A percentile compares a stretch with the other conserved stretches of the same genome.
Evolutionary conservation across 1,140 invertebrate genomes (phyloP).

Genomic region (Leptestheria dahalacensis): DNA sequence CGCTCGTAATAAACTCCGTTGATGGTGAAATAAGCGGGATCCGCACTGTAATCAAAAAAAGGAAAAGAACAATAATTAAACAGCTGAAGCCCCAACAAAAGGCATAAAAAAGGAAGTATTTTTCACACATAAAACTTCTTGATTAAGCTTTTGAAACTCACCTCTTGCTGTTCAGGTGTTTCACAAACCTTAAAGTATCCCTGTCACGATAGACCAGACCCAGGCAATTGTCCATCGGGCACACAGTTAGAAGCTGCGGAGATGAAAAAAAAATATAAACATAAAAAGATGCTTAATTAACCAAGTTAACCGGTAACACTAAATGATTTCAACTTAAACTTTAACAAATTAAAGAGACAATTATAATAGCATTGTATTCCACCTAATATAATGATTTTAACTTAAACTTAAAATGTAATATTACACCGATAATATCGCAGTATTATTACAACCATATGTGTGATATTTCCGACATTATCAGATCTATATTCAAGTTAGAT

Average conservation of each 20-base stretch:
- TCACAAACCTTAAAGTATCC: constrained; percentile 34
- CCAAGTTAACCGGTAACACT: too few relatives aligned
- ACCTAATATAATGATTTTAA: too few relatives aligned
- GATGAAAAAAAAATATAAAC: neutral
- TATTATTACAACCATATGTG: too few relatives aligned
- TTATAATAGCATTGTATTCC: too few relatives aligned
- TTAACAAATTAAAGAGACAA: too few relatives aligned
- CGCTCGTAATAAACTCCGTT: constrained; percentile 8
- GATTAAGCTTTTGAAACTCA: neutral
- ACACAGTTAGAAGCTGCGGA: constrained; percentile 32
- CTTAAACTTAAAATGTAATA: too few relatives aligned
- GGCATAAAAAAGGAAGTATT: neutral
- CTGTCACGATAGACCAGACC: constrained; percentile 34
- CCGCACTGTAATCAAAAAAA: neutral
- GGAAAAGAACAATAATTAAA: neutral
- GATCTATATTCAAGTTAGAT: neutral
- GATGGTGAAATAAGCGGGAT: constrained; percentile 3
- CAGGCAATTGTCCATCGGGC: constrained; percentile 31
- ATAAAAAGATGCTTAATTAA: too few relatives aligned
- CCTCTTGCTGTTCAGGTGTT: constrained; percentile 30
- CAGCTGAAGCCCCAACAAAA: neutral
- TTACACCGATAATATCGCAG: too few relatives aligned
- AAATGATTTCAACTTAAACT: too few relatives aligned
- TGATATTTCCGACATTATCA: constrained; percentile 11
- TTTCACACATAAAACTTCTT: neutral